Percentiles rank a stretch among this genome's conserved stretches.
phyloP scores from a whole-genome alignment of 2,113 vertebrate species.

The Psilopsiagon aymara region DNA sequence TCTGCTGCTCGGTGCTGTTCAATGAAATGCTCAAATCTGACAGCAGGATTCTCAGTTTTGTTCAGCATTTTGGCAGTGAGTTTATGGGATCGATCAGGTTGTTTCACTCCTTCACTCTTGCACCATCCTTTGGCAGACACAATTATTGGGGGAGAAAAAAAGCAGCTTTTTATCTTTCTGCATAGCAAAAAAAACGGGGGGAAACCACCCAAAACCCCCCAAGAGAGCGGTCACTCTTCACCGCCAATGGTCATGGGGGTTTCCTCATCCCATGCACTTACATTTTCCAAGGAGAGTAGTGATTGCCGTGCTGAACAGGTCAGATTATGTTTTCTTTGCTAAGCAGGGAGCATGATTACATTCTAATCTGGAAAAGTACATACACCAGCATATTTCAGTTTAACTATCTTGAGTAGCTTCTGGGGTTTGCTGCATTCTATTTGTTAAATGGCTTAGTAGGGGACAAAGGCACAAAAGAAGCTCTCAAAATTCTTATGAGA shows the following conservation, averaged over 20 bases:
- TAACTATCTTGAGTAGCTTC: background rate
- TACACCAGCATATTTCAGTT: background rate
- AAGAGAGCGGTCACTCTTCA: background rate
- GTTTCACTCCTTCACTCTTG: background rate
- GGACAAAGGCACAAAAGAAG: background rate
- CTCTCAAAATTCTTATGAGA: background rate
- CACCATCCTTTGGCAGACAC: background rate
- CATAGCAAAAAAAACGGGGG: rapidly evolving
- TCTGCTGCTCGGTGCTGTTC: background rate
- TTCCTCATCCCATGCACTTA: background rate
- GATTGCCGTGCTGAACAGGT: background rate
- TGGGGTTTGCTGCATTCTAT: background rate
- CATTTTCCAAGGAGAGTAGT: background rate
- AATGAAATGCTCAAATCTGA: background rate
- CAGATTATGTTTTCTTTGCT: background rate
- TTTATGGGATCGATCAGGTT: background rate
- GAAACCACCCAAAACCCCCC: rapidly evolving
- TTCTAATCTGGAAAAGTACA: conserved; percentile 19
- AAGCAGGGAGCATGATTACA: conserved; percentile 7
- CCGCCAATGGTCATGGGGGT: background rate
- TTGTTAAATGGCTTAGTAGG: background rate
- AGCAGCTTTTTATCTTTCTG: background rate
- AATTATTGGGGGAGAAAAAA: background rate
- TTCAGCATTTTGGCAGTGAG: background rate
- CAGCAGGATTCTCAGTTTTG: background rate